Evolutionary conservation across 2,888 invertebrate genomes (phyloP).

Genomic region (Resseliella maxima): DNA sequence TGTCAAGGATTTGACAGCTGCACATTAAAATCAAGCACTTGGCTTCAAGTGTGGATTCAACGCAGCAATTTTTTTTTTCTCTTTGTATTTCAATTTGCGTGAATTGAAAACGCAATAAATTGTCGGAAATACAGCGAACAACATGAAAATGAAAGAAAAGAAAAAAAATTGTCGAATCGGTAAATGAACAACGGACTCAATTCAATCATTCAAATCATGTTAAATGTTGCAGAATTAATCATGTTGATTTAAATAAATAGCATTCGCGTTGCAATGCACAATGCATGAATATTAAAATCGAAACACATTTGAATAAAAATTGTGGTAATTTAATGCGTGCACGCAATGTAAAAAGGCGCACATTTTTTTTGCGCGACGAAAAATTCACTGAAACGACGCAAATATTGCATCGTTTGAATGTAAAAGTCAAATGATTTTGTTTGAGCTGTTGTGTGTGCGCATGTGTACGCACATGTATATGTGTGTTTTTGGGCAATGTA

Average conservation of each 20-base stretch:
- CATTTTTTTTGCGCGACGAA: not conserved
- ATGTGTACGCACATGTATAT: too few species aligned
- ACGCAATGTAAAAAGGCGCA: not conserved
- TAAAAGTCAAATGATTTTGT: too few species aligned
- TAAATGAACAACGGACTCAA: not conserved
- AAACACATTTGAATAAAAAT: conserved; percentile 37
- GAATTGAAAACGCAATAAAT: not conserved
- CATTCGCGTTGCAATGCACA: too few species aligned
- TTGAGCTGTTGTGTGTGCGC: not conserved
- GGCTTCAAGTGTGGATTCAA: not conserved
- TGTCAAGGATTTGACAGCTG: not conserved
- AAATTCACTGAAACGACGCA: too few species aligned
- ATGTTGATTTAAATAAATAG: conserved; percentile 20
- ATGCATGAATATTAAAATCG: conserved; percentile 14
- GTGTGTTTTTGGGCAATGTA: not conserved
- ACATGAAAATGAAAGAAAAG: not conserved
- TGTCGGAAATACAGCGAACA: not conserved
- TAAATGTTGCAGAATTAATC: conserved; percentile 43
- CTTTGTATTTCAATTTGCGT: too few species aligned
- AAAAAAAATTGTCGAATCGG: not conserved
- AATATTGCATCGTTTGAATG: too few species aligned
- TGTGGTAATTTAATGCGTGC: conserved; percentile 30
- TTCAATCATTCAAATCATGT: too few species aligned
- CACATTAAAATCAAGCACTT: not conserved
- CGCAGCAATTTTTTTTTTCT: too few species aligned